Evolutionary conservation across 2,888 invertebrate species (phyloP).

Genomic region (Leptinotarsa tumamoca): DNA sequence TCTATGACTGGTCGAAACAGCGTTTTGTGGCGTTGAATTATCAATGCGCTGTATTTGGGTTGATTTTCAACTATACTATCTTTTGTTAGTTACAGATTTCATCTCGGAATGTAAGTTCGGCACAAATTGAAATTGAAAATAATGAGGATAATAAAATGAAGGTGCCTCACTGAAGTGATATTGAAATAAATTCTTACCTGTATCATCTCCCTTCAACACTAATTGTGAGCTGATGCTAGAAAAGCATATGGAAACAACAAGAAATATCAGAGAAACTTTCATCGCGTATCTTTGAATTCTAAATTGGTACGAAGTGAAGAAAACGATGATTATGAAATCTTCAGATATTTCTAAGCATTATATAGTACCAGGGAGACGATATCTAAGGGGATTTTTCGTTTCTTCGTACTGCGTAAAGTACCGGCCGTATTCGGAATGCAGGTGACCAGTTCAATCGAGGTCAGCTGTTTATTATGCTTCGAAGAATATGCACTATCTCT

Average conservation of each 20-base stretch:
- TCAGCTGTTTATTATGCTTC: neutral
- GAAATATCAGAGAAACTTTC: neutral
- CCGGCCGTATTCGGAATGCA: neutral
- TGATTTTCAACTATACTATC: too few relatives aligned
- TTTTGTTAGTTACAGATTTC: too few relatives aligned
- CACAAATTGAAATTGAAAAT: neutral
- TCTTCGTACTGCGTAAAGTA: neutral
- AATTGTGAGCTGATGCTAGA: neutral
- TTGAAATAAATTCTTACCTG: neutral
- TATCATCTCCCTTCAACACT: neutral
- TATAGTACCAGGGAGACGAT: neutral
- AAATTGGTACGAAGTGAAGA: neutral
- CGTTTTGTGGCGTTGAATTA: too few relatives aligned
- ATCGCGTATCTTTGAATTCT: neutral
- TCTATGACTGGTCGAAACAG: too few relatives aligned
- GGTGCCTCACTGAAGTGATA: neutral
- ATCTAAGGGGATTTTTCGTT: neutral
- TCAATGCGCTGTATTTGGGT: too few relatives aligned
- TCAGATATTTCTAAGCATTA: neutral
- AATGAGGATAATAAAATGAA: neutral
- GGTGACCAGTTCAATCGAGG: neutral
- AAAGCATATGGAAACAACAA: neutral
- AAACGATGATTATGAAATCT: neutral
- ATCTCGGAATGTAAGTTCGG: too few relatives aligned
- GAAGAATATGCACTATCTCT: neutral